phyloP scores from a whole-genome alignment of 2,113 vertebrate genomes.

The Dromiciops gliroides region DNA sequence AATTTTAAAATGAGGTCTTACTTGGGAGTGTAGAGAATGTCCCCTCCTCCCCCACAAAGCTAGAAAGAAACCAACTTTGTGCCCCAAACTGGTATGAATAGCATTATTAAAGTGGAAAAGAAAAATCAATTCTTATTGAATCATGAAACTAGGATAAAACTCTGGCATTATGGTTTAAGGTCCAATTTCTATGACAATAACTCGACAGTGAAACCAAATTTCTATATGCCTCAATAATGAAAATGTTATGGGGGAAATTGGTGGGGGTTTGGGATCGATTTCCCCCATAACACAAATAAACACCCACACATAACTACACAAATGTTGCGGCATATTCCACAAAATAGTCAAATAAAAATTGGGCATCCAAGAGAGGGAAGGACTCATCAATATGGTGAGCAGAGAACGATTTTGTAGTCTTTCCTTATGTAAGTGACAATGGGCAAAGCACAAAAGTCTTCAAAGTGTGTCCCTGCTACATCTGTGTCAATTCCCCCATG shows the following conservation, averaged over 20 bases:
- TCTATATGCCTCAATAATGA: too few relatives aligned
- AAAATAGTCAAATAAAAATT: too few relatives aligned
- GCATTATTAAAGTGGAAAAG: not conserved
- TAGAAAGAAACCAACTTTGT: too few relatives aligned
- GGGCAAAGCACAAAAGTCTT: not conserved
- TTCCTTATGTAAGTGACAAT: accelerated
- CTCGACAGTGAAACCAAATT: not conserved
- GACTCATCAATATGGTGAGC: not conserved
- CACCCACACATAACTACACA: too few relatives aligned
- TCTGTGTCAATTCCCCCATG: not conserved
- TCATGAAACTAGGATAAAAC: not conserved
- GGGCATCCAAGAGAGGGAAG: not conserved
- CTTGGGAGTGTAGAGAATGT: too few relatives aligned
- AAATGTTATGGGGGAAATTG: too few relatives aligned
- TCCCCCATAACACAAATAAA: too few relatives aligned
- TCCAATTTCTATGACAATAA: accelerated
- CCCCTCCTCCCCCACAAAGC: too few relatives aligned
- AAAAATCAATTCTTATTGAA: not conserved
- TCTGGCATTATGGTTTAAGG: too few relatives aligned
- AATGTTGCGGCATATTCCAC: not conserved
- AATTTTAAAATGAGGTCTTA: too few relatives aligned
- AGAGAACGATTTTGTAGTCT: not conserved
- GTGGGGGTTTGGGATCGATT: too few relatives aligned
- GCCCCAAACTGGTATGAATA: accelerated
- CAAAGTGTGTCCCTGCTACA: not conserved